phyloP scores from a whole-genome alignment of 2,888 invertebrate genomes.

The Tenthredo amoena region DNA sequence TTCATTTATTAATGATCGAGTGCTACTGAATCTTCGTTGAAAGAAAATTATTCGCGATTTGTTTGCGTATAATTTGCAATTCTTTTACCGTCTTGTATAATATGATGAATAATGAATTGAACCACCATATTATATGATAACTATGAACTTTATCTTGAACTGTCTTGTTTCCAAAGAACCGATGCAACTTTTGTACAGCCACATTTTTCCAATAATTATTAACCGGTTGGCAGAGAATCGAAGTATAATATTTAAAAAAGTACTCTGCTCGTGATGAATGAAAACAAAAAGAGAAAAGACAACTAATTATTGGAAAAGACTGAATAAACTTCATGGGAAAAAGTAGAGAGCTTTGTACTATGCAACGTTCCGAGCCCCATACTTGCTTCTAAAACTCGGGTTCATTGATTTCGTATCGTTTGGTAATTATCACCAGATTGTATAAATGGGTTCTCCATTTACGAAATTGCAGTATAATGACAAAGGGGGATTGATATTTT shows the following conservation, averaged over 20 bases:
- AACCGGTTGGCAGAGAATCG: not conserved
- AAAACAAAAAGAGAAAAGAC: not conserved
- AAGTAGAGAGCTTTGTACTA: not conserved
- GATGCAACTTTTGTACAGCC: not conserved
- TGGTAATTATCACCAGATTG: not conserved
- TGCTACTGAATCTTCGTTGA: not conserved
- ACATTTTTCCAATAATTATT: not conserved
- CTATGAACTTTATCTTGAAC: not conserved
- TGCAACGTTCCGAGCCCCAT: not conserved
- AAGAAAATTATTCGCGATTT: not conserved
- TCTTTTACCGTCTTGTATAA: not conserved
- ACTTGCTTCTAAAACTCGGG: not conserved
- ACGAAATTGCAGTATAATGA: too few species aligned
- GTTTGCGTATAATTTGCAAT: not conserved
- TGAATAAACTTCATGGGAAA: not conserved
- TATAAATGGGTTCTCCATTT: not conserved
- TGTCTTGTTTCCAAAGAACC: not conserved
- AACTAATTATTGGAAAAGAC: slow-evolving; percentile 4
- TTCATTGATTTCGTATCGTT: not conserved
- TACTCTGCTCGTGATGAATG: not conserved
- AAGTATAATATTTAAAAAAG: not conserved
- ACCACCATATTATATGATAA: not conserved
- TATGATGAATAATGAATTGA: not conserved
- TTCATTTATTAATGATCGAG: not conserved
- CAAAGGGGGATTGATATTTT: too few species aligned